These are phyloP conservation scores for Paedocypris sp. DNA, from an alignment of 2,113 vertebrate genomes.

Conservation along the genomic window DNA sequence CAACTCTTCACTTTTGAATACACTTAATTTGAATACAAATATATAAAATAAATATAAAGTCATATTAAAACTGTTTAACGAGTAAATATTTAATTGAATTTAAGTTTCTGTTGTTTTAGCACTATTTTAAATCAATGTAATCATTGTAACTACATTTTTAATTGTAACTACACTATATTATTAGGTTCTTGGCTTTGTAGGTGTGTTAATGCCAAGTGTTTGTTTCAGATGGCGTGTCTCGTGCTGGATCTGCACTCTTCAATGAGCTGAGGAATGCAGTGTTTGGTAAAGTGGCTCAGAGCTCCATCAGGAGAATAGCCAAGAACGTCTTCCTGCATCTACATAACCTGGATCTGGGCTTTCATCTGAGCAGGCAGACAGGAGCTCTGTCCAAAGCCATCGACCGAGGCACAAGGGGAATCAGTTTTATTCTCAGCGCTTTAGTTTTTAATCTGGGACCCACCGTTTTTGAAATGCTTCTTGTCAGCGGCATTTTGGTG, in stretches of 20 bases:
- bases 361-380: constrained; percentile 92
- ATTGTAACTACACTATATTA: no score
- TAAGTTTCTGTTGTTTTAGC: no score
- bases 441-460: constrained; percentile 95
- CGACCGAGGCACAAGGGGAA: constrained; percentile 90
- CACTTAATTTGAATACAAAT: no score
- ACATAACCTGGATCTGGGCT: constrained; percentile 87
- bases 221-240: constrained; percentile 77
- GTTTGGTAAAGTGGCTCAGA: constrained; percentile 95
- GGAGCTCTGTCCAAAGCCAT: constrained; percentile 95
- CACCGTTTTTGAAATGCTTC: constrained; percentile 84
- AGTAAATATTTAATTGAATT: no score
- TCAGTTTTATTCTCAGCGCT: constrained; percentile 92
- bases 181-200: background rate
- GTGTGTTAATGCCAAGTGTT: background rate
- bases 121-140: no score
- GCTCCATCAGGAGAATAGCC: constrained; percentile 90
- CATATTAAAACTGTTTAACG: no score
- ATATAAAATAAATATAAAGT: no score
- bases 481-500: constrained; percentile 89
- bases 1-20: no score
- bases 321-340: constrained; percentile 94
- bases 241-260: constrained; percentile 80
- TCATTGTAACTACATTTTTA: no score
- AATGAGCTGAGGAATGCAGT: constrained; percentile 93